Base-by-base conservation (phyloP, 1,140 invertebrate species). In the Bombus confusus region DNA sequence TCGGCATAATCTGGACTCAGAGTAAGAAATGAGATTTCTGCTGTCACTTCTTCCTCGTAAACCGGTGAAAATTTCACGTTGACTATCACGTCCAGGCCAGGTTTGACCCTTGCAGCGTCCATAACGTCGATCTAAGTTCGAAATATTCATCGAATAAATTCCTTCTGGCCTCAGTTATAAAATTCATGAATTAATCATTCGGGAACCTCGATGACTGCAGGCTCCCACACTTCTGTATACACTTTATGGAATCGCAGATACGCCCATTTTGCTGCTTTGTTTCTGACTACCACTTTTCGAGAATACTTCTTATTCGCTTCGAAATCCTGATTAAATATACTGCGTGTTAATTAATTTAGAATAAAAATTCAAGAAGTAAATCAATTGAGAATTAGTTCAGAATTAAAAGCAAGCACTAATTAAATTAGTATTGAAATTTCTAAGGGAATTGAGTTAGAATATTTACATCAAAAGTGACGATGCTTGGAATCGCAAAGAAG, bases 31-130 rank as follows among this genome's bases (percentile, higher is more conserved):
- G 76, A 62, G 62, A 85, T 73, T 3, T 85, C 83, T 3, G 76
- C 83, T 25, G 10, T 52, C 47, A 85, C 68, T 31, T 72, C 43
- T 22, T 72, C 83, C 18, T 85, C 77, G 47, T 80, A 2, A 22
- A 80, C 9, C 0, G 83, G 76, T 47, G 83, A 85, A 47, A 85
- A 85, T 73, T 72, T 85, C 28, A 85, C 83, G 39, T 72, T 80
- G 10, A 80, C 9, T 12, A 31, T 31, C 15, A 31, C 64, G 18
- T 47, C 3, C n/a, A 85, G 18, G 0, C 83, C 83, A 15, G 83
- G 76, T 80, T 85, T 80, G 0, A 85, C 18, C 25, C 41, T 73
- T 3, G 68, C 77, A 5, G 83, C 83, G 15, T 85, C 77, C 57
- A 72, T 85, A 5, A 52, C 31, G 8, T 73, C 83, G 18, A 85